phyloP scores from a whole-genome alignment of 2,888 invertebrate species.

The Scaptomyza reducta region DNA sequence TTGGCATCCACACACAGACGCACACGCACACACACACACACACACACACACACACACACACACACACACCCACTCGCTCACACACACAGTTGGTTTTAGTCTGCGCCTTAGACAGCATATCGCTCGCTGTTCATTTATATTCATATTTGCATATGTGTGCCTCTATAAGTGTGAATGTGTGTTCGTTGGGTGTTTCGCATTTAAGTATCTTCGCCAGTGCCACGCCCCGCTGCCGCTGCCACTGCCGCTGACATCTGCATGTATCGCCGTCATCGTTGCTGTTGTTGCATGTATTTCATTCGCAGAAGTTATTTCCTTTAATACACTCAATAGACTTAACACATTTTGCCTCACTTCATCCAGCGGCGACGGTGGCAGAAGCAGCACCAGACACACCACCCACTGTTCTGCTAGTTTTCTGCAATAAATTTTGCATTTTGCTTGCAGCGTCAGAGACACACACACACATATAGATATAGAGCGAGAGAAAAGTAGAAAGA shows the following conservation, averaged over 20 bases:
- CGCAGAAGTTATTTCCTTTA: conserved; percentile 78
- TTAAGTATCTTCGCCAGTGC: conserved; percentile 52
- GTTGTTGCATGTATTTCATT: conserved; percentile 70
- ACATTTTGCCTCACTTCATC: conserved; percentile 72
- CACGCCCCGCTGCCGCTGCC: conserved; percentile 32
- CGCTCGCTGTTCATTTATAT: conserved; percentile 71
- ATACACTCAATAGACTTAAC: conserved; percentile 79
- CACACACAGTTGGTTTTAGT: conserved; percentile 31
- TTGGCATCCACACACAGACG: conserved; percentile 25
- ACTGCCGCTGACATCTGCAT: conserved; percentile 32
- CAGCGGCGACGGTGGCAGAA: conserved; percentile 20
- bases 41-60: background rate
- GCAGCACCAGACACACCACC: conserved; percentile 25
- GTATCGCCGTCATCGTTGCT: conserved; percentile 38
- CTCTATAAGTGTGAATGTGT: conserved; percentile 7
- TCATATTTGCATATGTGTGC: conserved; percentile 69
- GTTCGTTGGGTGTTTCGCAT: conserved; percentile 42
- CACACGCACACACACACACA: background rate
- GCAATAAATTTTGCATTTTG: conserved; percentile 77
- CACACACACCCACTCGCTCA: background rate
- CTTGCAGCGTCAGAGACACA: conserved; percentile 58
- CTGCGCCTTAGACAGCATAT: conserved; percentile 21
- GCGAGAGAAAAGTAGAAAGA: background rate
- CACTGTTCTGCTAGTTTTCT: conserved; percentile 69
- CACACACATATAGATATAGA: background rate